Conservation (phyloP, 2,797 vertebrate genomes). For the Mus caroli region DNA sequence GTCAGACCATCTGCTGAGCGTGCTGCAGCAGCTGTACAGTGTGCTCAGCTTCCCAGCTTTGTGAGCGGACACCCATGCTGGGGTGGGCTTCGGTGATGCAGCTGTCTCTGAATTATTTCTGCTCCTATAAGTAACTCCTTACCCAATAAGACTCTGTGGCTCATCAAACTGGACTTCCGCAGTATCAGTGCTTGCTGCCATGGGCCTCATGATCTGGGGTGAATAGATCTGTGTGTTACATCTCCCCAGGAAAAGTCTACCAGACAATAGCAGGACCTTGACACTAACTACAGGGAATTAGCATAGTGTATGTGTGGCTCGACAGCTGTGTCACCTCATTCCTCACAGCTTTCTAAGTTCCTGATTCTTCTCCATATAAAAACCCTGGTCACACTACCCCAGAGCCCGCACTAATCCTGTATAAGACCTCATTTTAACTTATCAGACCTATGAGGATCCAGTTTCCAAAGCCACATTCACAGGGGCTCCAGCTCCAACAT, state of each 20-base stretch:
- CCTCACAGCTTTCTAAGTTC: neutral
- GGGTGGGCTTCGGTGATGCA: neutral
- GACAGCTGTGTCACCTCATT: neutral
- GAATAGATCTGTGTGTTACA: neutral
- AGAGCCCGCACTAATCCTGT: neutral
- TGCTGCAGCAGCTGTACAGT: neutral
- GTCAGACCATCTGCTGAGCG: neutral
- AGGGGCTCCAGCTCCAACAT: neutral
- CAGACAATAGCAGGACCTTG: neutral
- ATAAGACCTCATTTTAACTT: neutral
- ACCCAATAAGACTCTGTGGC: neutral
- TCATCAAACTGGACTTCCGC: neutral
- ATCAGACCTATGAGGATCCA: neutral
- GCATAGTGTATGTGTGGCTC: neutral
- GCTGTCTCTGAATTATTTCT: neutral
- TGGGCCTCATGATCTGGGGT: neutral
- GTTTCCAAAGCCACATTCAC: neutral
- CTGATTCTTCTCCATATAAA: neutral
- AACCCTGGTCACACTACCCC: neutral
- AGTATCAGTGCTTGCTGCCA: neutral
- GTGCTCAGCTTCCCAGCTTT: neutral
- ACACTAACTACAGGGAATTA: neutral
- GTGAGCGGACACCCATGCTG: neutral
- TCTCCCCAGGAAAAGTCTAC: neutral
- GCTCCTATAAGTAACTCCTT: neutral